phyloP scores from a whole-genome alignment of 2,888 invertebrate genomes.

The Azorinus chamasolen region DNA sequence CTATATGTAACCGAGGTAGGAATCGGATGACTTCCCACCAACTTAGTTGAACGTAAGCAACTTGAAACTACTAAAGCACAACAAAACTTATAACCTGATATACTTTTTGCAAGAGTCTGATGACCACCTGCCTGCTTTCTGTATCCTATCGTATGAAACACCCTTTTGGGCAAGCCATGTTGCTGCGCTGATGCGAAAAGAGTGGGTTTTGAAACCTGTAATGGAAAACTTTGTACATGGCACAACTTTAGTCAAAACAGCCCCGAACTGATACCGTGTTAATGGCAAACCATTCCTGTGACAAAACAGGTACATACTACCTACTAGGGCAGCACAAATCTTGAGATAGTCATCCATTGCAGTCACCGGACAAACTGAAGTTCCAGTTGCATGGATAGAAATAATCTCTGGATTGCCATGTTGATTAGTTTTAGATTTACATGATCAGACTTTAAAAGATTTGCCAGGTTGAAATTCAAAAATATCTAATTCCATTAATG shows the following conservation, averaged over 20 bases:
- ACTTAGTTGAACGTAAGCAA: too few species aligned
- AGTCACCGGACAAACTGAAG: conserved; percentile 9
- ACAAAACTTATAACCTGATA: background rate
- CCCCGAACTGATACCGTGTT: conserved; percentile 15
- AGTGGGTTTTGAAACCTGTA: conserved; percentile 6
- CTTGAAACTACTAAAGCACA: background rate
- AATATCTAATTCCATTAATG: background rate
- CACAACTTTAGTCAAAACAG: conserved; percentile 1
- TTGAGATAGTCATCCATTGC: conserved; percentile 2
- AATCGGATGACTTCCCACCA: too few species aligned
- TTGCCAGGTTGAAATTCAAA: background rate
- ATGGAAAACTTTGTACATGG: background rate
- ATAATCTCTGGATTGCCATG: conserved; percentile 1
- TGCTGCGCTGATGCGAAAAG: conserved; percentile 12
- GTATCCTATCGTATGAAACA: conserved; percentile 4
- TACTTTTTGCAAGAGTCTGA: conserved; percentile 1
- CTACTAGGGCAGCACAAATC: background rate
- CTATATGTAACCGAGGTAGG: too few species aligned
- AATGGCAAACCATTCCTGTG: background rate
- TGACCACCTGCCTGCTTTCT: background rate
- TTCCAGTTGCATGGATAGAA: background rate
- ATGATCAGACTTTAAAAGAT: background rate
- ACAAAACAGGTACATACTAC: conserved; percentile 5
- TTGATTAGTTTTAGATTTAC: conserved; percentile 20
- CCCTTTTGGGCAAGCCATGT: conserved; percentile 9